Percentiles rank a stretch among this genome's conserved stretches.
Conservation (phyloP, 35 echinoderm and acorn worm species). For the Ophiothrix spiculata region DNA sequence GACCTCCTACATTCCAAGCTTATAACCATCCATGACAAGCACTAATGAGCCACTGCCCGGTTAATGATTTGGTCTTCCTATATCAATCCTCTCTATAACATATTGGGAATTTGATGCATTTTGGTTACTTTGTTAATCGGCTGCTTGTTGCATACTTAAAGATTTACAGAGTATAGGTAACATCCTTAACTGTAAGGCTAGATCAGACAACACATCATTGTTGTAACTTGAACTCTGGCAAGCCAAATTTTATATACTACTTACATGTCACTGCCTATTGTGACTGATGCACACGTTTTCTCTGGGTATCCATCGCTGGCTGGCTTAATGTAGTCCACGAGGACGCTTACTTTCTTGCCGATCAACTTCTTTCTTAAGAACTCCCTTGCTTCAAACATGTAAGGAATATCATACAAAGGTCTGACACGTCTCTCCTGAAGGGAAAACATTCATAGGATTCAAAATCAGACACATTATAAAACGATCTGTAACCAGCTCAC, state of each 20-base stretch:
- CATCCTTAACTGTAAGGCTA: too few relatives aligned
- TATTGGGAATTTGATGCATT: too few relatives aligned
- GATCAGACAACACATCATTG: background rate
- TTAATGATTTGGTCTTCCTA: too few relatives aligned
- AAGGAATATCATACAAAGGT: conserved; percentile 94
- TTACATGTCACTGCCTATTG: conserved; percentile 88
- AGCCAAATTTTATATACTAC: conserved; percentile 51
- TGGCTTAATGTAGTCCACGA: conserved; percentile 94
- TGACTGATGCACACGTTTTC: conserved; percentile 90
- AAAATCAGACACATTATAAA: too few relatives aligned
- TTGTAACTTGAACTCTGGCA: background rate
- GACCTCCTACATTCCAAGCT: too few relatives aligned
- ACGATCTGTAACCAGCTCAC: too few relatives aligned
- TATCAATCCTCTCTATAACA: too few relatives aligned
- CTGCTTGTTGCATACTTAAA: too few relatives aligned
- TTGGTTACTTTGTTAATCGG: too few relatives aligned
- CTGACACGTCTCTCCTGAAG: conserved; percentile 69
- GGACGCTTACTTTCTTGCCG: conserved; percentile 87
- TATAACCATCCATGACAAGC: too few relatives aligned
- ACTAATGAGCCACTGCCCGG: too few relatives aligned
- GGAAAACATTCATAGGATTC: background rate
- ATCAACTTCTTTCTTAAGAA: conserved; percentile 96
- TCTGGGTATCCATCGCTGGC: conserved; percentile 89
- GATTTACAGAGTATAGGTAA: too few relatives aligned
- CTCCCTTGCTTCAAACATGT: conserved; percentile 99